These are phyloP conservation scores for Oreonectes daqikongensis DNA, from an alignment of 2,797 vertebrate genomes.

Conservation along the genomic window DNA sequence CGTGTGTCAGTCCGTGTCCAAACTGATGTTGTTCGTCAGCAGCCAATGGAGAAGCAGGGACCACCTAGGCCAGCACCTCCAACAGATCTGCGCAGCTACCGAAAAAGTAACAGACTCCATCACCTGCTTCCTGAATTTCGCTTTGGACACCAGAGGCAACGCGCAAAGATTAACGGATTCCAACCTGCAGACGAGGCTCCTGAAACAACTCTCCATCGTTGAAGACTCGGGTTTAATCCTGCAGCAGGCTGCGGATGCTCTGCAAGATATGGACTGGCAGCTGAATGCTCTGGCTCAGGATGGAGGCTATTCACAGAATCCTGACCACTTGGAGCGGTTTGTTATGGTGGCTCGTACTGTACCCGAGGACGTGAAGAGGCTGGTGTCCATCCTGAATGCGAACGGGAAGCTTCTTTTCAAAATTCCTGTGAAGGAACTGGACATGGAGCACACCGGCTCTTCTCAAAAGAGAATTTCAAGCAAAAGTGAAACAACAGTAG, in stretches of 20 bases:
- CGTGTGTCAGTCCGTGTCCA: constrained; percentile 77
- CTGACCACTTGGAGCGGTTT: constrained; percentile 90
- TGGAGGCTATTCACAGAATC: constrained; percentile 72
- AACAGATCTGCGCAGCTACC: constrained; percentile 78
- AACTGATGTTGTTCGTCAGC: constrained; percentile 90
- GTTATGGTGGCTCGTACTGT: constrained; percentile 89
- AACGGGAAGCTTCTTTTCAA: constrained; percentile 92
- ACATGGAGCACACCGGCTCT: constrained; percentile 55
- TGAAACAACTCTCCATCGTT: constrained; percentile 84
- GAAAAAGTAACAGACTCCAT: constrained; percentile 77
- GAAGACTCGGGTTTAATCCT: constrained; percentile 84
- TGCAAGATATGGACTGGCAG: constrained; percentile 81
- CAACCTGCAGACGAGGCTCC: constrained; percentile 84
- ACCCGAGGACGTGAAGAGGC: constrained; percentile 90
- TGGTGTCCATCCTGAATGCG: constrained; percentile 91
- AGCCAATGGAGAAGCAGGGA: constrained; percentile 86
- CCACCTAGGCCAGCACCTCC: constrained; percentile 82
- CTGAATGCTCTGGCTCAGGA: constrained; percentile 80
- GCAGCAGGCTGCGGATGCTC: constrained; percentile 76
- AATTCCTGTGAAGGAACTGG: constrained; percentile 61
- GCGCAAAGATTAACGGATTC: constrained; percentile 75
- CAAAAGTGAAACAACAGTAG: constrained; percentile 49
- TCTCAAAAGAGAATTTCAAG: constrained; percentile 44
- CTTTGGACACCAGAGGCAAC: constrained; percentile 76
- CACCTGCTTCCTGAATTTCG: constrained; percentile 83